Percentiles rank a stretch among this genome's conserved stretches.
These are phyloP conservation scores for Chiloscyllium plagiosum DNA, from an alignment of 2,113 vertebrate species.

Conservation along the genomic window DNA sequence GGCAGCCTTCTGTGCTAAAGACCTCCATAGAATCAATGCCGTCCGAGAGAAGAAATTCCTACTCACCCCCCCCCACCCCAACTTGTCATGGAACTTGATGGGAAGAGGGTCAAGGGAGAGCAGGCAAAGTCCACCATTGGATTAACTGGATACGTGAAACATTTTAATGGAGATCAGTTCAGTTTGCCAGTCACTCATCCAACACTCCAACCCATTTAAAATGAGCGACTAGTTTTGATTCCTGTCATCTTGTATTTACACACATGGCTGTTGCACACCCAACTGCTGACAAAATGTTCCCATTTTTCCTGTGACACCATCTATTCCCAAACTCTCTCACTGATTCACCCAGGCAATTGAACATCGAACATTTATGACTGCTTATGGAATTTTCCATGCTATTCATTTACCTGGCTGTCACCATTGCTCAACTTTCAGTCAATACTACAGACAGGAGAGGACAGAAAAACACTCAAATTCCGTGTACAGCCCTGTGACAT, in stretches of 20 bases:
- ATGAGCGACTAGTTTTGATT: not conserved
- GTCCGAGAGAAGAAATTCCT: too few relatives aligned
- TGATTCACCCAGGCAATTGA: not conserved
- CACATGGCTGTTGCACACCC: not conserved
- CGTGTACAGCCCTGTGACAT: not conserved
- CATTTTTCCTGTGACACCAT: too few relatives aligned
- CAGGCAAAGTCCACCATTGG: not conserved
- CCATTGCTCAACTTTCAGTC: not conserved
- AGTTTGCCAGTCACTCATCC: not conserved
- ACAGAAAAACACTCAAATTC: not conserved
- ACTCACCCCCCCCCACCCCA: too few relatives aligned
- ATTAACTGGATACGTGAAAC: not conserved
- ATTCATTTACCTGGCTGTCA: not conserved
- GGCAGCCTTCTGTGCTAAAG: too few relatives aligned
- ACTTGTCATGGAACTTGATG: not conserved
- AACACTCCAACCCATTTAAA: not conserved
- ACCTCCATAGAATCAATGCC: too few relatives aligned
- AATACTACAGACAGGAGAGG: not conserved
- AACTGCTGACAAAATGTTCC: not conserved
- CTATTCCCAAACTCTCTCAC: too few relatives aligned
- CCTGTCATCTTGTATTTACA: not conserved
- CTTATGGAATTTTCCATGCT: not conserved
- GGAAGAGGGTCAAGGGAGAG: not conserved
- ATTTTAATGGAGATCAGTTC: not conserved
- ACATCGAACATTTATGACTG: not conserved